phyloP scores from a whole-genome alignment of 2,797 vertebrate genomes.

The Danio kyathit region DNA sequence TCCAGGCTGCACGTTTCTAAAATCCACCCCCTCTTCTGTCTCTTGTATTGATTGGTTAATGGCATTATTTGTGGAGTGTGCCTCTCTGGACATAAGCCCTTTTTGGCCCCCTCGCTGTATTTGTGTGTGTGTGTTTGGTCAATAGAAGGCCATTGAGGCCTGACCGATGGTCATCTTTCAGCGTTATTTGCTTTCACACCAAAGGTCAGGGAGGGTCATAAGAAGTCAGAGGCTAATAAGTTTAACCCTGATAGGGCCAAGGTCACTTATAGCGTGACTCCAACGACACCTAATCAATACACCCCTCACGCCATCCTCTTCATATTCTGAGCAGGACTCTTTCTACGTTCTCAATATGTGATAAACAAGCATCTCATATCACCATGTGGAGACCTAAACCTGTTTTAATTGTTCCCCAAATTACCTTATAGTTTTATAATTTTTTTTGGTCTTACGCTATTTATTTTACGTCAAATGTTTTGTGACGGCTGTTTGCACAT shows the following conservation, averaged over 20 bases:
- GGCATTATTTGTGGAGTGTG: conserved; percentile 63
- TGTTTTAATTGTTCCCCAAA: neutral
- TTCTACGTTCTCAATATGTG: neutral
- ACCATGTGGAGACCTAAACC: conserved; percentile 1
- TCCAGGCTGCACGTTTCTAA: conserved; percentile 34
- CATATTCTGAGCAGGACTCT: conserved; percentile 3
- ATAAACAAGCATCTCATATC: neutral
- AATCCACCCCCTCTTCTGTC: conserved; percentile 42
- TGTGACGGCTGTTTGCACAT: neutral
- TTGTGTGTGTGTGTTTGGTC: conserved; percentile 53
- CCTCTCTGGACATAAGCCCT: conserved; percentile 40
- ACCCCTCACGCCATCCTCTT: conserved; percentile 17
- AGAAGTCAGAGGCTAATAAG: conserved; percentile 62
- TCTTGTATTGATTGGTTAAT: conserved; percentile 64
- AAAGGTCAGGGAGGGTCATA: conserved; percentile 56
- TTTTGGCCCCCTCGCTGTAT: conserved; percentile 37
- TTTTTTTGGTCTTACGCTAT: neutral
- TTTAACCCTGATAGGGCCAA: conserved; percentile 59
- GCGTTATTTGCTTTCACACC: conserved; percentile 50
- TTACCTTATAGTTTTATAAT: neutral
- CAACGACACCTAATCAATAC: conserved; percentile 46
- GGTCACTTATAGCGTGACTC: conserved; percentile 53
- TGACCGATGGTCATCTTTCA: conserved; percentile 63
- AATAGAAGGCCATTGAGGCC: conserved; percentile 59
- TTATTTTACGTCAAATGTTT: neutral